Evolutionary conservation across 2,888 invertebrate species (phyloP), one percentile per base, ranked within the genome.

Genomic region (Zygaena filipendulae): DNA sequence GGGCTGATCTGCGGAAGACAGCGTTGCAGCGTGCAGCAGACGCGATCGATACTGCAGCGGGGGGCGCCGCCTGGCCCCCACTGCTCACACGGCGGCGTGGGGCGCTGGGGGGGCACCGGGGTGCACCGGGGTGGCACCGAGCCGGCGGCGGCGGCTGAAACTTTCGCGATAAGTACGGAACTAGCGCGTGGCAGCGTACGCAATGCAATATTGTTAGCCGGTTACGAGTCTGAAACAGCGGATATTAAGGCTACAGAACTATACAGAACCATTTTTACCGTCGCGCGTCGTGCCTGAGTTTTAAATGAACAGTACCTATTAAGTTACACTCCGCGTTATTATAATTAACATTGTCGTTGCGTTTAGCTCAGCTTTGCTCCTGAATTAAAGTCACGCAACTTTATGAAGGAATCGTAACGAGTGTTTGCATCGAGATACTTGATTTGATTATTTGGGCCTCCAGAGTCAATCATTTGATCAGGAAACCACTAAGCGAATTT

Each of bases 201-300:
- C 77, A 77, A 72, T 63, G 72, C 77, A 77, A 79, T 77, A 79
- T 75, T 75, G 77, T 77, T 75, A 74, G 71, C 70, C 63, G 64
- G 71, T 71, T 74, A 68, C 68, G 70, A 74, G 72, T 61, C 66
- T 72, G 67, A 63, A 74, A 16, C 16, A 66, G 67, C 74, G 72
- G 75, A 74, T 74, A 75, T 75, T 74, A 77, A 72, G 71, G 69
- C 71, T 64, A 67, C 64, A 64, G 58, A 53, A 63, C 60, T 57
- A 51, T 49, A 53, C 48, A 55, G 58, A 54, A 44, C 62, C 59
- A 61, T 72, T 72, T 72, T 70, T 70, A 69, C 64, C n/a, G n/a
- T n/a, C n/a, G n/a, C n/a, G n/a, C n/a, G 67, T 61, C 70, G 63
- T 61, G 58, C 52, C 45, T 43, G 59, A 61, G 63, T 64, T 67